Evolutionary conservation across 1,140 invertebrate species (phyloP).

Genomic region (Cephus cinctus): DNA sequence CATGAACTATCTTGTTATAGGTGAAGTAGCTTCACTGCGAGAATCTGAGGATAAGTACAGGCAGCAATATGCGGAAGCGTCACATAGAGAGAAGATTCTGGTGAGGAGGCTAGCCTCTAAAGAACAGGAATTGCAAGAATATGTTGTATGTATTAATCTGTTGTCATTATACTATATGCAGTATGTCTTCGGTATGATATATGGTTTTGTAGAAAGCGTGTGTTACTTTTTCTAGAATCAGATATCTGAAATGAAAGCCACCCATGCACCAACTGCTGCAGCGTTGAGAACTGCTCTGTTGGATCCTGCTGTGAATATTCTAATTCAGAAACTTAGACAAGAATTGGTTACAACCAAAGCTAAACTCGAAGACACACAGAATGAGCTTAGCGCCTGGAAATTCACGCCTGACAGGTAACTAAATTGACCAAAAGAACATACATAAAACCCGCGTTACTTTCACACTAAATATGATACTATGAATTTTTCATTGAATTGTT

Average conservation of each 20-base stretch:
- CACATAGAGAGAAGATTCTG: slow-evolving; percentile 87
- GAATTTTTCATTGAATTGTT: slow-evolving; percentile 30
- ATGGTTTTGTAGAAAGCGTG: too few relatives aligned
- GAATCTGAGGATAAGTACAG: slow-evolving; percentile 80
- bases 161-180: too few relatives aligned
- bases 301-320: slow-evolving; percentile 94
- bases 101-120: slow-evolving; percentile 88
- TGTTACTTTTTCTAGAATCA: too few relatives aligned
- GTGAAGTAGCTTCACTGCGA: slow-evolving; percentile 71
- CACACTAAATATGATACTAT: slow-evolving; percentile 1
- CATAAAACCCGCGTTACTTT: too few relatives aligned
- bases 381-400: slow-evolving; percentile 97
- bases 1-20: slow-evolving; percentile 55
- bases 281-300: slow-evolving; percentile 80
- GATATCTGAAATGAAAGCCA: slow-evolving; percentile 85
- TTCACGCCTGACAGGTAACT: slow-evolving; percentile 92
- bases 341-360: slow-evolving; percentile 87
- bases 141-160: slow-evolving; percentile 71
- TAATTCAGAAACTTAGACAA: slow-evolving; percentile 88
- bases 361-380: slow-evolving; percentile 94
- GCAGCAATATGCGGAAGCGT: slow-evolving; percentile 80
- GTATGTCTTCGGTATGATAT: too few relatives aligned
- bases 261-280: slow-evolving; percentile 75
- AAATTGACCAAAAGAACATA: too few relatives aligned
- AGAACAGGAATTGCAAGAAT: slow-evolving; percentile 96